Evolutionary conservation across 2,113 vertebrate genomes (phyloP), one percentile per base, ranked within the genome.

Genomic region (Callipepla squamata): DNA sequence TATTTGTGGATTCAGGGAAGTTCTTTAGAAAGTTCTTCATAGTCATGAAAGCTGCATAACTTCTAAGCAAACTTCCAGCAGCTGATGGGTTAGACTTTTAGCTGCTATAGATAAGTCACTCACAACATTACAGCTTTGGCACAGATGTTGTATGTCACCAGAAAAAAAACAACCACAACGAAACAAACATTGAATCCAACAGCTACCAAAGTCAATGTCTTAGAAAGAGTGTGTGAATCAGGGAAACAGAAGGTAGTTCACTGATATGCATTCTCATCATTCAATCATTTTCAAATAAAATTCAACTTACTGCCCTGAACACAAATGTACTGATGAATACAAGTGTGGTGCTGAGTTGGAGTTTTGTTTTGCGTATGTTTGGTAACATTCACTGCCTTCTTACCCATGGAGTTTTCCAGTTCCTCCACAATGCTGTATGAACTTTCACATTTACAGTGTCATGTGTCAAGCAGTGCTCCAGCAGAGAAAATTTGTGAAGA

Each of bases 21-120:
- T 18, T 83, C 48, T 69, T 77, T 90, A 65, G 36, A 62, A 96
- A 74, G 3, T 13, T 68, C 20, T 77, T 44, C 42, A 55, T 68
- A 85, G 68, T 65, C 68, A 58, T 80, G 86, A 85, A 68, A 58
- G 4, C 7, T 6, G 1, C 6, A 0, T 11, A 22, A 12, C 19
- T 74, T 63, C 74, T 45, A 42, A 70, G 55, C 48, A 22, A 87
- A 55, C 26, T 80, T 61, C 47, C 53, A 74, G 26, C 17, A 76
- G 70, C 42, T 48, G 26, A 7, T 59, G 23, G 32, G 23, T 53
- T 51, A 72, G 22, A 51, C 68, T 57, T 94, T 87, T 69, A 75
- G n/a, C 42, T 57, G 47, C 11, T 73, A 38, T 44, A 45, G 85
- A 4, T 51, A 53, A 26, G 16, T 38, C 13, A 6, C 42, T 83